Percentiles rank a stretch among this genome's conserved stretches.
Conservation (phyloP, 1,140 invertebrate species). For the Archivesica marissinica region DNA sequence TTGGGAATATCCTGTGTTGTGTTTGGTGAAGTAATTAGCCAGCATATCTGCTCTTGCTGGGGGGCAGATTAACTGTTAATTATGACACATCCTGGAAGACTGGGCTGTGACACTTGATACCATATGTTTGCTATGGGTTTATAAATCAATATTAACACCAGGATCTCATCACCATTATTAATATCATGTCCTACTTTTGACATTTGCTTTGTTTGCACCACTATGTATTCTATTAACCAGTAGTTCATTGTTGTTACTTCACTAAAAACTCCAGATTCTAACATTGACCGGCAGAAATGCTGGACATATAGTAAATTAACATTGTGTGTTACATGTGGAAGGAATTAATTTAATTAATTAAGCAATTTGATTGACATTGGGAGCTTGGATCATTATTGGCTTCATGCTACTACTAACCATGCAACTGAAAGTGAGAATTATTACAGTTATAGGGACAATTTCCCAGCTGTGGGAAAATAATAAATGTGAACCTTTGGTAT, state of each 20-base stretch:
- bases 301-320: too few relatives aligned
- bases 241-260: too few relatives aligned
- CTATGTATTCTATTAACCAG: too few relatives aligned
- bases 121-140: conserved; percentile 28
- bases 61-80: conserved; percentile 27
- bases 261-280: too few relatives aligned
- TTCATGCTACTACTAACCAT: neutral
- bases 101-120: neutral
- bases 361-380: too few relatives aligned
- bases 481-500: neutral
- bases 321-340: too few relatives aligned
- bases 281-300: too few relatives aligned
- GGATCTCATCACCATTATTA: too few relatives aligned
- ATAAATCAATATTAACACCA: conserved; percentile 23
- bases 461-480: neutral
- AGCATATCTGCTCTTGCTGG: neutral
- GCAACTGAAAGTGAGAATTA: conserved; percentile 7
- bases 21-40: conserved; percentile 35
- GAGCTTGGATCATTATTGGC: conserved; percentile 8
- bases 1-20: conserved; percentile 25
- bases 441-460: too few relatives aligned
- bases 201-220: too few relatives aligned
- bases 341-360: too few relatives aligned
- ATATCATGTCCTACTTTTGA: too few relatives aligned
- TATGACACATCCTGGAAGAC: conserved; percentile 43